These are phyloP conservation scores for Mercenaria mercenaria DNA, from an alignment of 1,140 invertebrate genomes.

Conservation along the genomic window DNA sequence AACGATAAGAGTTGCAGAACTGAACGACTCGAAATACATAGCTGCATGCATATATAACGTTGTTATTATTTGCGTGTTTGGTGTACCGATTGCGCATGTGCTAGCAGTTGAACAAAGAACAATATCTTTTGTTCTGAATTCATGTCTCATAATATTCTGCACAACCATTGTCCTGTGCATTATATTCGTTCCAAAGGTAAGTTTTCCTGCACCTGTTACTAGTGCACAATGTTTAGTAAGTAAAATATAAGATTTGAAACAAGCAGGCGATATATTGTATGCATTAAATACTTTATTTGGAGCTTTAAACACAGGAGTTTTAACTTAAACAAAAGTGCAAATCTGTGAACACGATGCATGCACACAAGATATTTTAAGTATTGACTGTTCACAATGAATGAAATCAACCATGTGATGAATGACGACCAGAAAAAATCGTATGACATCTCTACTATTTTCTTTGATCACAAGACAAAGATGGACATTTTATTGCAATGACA, in stretches of 20 bases:
- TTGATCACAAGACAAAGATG: too few relatives aligned
- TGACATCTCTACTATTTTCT: too few relatives aligned
- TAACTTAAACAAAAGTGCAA: too few relatives aligned
- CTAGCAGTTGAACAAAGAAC: conserved; percentile 87
- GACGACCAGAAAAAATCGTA: too few relatives aligned
- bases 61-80: conserved; percentile 98
- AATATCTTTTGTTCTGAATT: conserved; percentile 62
- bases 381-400: too few relatives aligned
- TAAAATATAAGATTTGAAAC: background rate
- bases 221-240: background rate
- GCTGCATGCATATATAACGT: conserved; percentile 98
- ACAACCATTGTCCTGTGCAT: conserved; percentile 70
- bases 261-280: too few relatives aligned
- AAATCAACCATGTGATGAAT: too few relatives aligned
- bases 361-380: too few relatives aligned
- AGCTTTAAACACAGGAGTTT: too few relatives aligned
- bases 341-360: too few relatives aligned
- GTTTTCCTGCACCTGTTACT: background rate
- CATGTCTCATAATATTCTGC: conserved; percentile 64
- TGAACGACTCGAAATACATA: conserved; percentile 80
- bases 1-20: conserved; percentile 67
- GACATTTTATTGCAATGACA: too few relatives aligned
- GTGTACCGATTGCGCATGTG: conserved; percentile 94
- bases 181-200: conserved; percentile 77
- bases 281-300: too few relatives aligned